Evolutionary conservation across 2,113 vertebrate genomes (phyloP).

Genomic region (Sigmodon hispidus): DNA sequence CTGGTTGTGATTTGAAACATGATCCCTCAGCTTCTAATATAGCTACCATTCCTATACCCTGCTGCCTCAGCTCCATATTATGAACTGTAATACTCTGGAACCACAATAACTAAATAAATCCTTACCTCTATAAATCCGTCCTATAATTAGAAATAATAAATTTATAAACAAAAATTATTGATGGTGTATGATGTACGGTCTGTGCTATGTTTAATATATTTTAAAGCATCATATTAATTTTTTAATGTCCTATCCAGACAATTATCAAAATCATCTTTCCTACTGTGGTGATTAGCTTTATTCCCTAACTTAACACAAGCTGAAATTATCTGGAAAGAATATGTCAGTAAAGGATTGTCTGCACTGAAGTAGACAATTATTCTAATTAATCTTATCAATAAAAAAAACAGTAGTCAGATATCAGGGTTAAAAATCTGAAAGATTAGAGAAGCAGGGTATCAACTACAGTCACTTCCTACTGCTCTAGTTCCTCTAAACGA

Average conservation of each 20-base stretch:
- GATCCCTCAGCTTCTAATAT: neutral
- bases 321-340: neutral
- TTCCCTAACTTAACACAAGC: neutral
- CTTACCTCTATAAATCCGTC: neutral
- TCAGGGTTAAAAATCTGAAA: too few relatives aligned
- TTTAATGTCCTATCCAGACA: neutral
- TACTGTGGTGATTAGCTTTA: neutral
- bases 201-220: neutral
- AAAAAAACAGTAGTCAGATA: too few relatives aligned
- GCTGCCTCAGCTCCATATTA: neutral
- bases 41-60: neutral
- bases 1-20: neutral
- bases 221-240: neutral
- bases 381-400: too few relatives aligned
- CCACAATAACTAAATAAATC: neutral
- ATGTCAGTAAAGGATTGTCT: neutral
- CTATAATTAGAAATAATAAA: neutral
- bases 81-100: neutral
- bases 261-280: neutral
- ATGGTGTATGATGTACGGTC: neutral
- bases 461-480: too few relatives aligned
- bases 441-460: too few relatives aligned
- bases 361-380: neutral
- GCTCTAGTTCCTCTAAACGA: too few relatives aligned
- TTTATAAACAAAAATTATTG: neutral